These are phyloP conservation scores for Thaumetopoea pityocampa DNA, from an alignment of 1,140 invertebrate genomes.

Conservation along the genomic window DNA sequence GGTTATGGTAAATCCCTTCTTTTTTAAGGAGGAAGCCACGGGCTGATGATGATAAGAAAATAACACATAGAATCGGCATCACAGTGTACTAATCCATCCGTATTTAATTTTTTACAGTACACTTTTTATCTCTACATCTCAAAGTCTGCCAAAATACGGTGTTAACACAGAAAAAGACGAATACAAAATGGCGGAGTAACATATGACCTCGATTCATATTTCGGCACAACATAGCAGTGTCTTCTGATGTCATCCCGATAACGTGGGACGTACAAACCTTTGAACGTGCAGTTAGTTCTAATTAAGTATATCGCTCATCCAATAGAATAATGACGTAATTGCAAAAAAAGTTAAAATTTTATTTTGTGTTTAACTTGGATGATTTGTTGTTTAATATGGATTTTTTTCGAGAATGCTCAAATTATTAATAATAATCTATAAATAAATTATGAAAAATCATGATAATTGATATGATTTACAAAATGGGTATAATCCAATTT, in stretches of 20 bases:
- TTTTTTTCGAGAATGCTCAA: no score
- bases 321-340: no score
- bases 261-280: not conserved
- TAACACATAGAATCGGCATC: conserved; percentile 5
- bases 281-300: conserved; percentile 3
- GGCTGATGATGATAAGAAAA: no score
- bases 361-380: not conserved
- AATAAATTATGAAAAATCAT: no score
- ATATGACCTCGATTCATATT: conserved; percentile 11
- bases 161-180: conserved; percentile 5
- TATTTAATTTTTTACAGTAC: conserved; percentile 5
- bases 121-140: conserved; percentile 6
- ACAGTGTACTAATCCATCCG: conserved; percentile 1
- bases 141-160: conserved; percentile 12
- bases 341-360: no score
- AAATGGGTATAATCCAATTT: no score
- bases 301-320: conserved; percentile 6
- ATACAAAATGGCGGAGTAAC: conserved; percentile 5
- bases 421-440: no score
- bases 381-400: no score
- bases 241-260: not conserved
- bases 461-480: no score
- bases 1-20: no score
- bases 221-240: not conserved
- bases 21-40: no score